phyloP scores from a whole-genome alignment of 2,113 vertebrate species.

The Turdus rufiventris region DNA sequence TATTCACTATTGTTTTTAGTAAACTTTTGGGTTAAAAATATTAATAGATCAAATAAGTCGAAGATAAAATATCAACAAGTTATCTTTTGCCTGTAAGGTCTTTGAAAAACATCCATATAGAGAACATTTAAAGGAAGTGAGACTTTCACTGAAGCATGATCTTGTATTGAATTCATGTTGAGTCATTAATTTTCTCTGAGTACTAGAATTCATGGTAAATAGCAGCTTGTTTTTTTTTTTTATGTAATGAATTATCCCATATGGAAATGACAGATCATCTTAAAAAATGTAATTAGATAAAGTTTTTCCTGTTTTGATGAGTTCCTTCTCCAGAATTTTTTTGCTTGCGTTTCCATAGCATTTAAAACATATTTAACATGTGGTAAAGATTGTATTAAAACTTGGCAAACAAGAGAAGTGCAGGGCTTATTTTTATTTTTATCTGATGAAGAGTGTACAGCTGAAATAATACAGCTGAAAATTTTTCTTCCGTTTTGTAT shows the following conservation, averaged over 20 bases:
- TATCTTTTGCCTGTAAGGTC: not conserved
- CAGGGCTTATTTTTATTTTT: not conserved
- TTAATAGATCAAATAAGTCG: not conserved
- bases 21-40: not conserved
- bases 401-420: not conserved
- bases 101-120: not conserved
- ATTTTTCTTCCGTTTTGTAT: not conserved
- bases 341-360: not conserved
- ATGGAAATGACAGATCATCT: not conserved
- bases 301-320: not conserved
- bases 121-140: not conserved
- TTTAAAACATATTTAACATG: not conserved
- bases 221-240: fast-evolving
- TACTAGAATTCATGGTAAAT: not conserved
- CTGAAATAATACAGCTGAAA: not conserved
- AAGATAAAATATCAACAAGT: not conserved
- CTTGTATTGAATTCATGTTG: not conserved
- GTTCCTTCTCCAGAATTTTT: not conserved
- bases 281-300: not conserved
- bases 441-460: not conserved
- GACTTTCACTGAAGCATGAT: not conserved
- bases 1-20: not conserved
- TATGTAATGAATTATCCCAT: not conserved
- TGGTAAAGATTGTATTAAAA: not conserved
- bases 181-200: not conserved